A percentile compares a stretch with the other conserved stretches of the same genome.
phyloP scores from a whole-genome alignment of 2,113 vertebrate species.

The Alexandromys fortis region DNA sequence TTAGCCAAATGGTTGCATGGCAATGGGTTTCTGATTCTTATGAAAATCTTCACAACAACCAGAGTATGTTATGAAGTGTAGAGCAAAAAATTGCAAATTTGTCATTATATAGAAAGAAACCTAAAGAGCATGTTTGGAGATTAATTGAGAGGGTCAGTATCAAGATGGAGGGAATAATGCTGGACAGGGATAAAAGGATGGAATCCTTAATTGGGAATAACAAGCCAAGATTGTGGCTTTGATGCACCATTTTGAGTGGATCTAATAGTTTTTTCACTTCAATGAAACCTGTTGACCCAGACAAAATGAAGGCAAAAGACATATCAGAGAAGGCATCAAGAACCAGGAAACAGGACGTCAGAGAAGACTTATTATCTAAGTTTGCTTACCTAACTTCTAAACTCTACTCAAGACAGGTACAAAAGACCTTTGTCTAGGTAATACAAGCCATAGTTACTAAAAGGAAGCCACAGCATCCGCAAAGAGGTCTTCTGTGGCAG shows the following conservation, averaged over 20 bases:
- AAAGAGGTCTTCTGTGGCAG: background rate
- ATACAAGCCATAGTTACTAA: background rate
- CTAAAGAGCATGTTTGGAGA: background rate
- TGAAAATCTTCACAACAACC: background rate
- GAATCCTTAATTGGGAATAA: background rate
- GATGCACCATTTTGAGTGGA: background rate
- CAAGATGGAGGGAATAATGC: background rate
- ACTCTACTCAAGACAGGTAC: background rate
- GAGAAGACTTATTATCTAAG: background rate
- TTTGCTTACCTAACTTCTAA: background rate
- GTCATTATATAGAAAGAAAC: background rate
- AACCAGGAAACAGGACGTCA: background rate
- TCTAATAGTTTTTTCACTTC: background rate
- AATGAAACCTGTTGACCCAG: background rate
- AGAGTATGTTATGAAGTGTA: background rate
- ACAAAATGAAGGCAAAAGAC: background rate
- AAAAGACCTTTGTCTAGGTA: background rate
- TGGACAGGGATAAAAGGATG: background rate
- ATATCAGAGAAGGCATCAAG: background rate
- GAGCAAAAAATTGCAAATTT: background rate
- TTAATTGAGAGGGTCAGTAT: background rate
- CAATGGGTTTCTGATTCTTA: background rate
- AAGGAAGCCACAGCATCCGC: background rate
- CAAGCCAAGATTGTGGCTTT: constrained; percentile 21
- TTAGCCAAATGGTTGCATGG: background rate